Percentiles rank a stretch among this genome's conserved stretches.
phyloP scores from a whole-genome alignment of 2,888 invertebrate genomes.

The Leptinotarsa tumamoca region DNA sequence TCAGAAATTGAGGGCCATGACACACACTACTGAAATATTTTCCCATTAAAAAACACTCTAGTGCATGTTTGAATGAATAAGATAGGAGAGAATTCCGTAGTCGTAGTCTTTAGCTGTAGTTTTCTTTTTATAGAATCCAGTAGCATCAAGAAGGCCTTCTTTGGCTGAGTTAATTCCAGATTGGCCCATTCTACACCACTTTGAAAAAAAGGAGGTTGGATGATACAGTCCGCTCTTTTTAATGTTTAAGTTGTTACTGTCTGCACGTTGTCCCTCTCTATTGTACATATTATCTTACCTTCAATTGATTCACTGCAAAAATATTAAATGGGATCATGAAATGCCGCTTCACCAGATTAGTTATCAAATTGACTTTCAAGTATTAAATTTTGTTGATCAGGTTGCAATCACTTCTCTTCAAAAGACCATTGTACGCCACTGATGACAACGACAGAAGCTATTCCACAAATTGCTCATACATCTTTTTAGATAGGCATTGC shows the following conservation, averaged over 20 bases:
- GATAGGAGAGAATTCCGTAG: constrained; percentile 8
- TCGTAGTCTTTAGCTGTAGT: constrained; percentile 61
- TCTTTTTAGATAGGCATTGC: too few relatives aligned
- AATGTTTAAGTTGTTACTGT: constrained; percentile 53
- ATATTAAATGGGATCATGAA: not conserved
- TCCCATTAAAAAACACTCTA: not conserved
- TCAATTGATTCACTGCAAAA: constrained; percentile 4
- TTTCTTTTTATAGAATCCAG: constrained; percentile 67
- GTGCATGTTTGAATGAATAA: constrained; percentile 7
- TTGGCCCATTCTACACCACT: constrained; percentile 92
- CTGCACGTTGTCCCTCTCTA: constrained; percentile 51
- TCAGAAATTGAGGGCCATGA: not conserved
- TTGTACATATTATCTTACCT: constrained; percentile 18
- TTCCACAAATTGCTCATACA: too few relatives aligned
- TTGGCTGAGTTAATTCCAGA: constrained; percentile 96
- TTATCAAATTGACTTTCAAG: not conserved
- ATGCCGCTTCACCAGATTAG: not conserved
- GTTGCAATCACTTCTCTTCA: too few relatives aligned
- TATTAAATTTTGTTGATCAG: too few relatives aligned
- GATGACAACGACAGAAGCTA: too few relatives aligned
- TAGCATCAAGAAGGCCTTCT: constrained; percentile 83
- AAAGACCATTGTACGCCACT: too few relatives aligned
- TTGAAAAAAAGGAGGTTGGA: constrained; percentile 89
- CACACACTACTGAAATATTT: not conserved
- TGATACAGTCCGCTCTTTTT: constrained; percentile 58